Percentiles rank a stretch among this genome's conserved stretches.
Evolutionary conservation across 2,888 invertebrate species (phyloP).

Genomic region (Hypena proboscidalis): DNA sequence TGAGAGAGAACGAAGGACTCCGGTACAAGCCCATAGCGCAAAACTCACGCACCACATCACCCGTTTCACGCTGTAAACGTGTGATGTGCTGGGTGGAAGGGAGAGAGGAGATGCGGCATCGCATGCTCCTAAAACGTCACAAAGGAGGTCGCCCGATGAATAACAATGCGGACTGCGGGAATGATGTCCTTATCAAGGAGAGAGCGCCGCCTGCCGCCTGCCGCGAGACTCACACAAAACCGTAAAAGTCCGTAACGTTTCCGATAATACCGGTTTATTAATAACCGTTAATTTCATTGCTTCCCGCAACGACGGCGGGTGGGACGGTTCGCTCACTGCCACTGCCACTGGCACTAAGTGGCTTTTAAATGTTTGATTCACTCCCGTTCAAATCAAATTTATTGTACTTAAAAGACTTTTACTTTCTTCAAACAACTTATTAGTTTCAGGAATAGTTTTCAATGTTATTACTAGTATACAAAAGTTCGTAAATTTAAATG

Average conservation of each 20-base stretch:
- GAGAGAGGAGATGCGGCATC: conserved; percentile 76
- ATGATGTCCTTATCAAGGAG: conserved; percentile 75
- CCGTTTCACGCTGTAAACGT: conserved; percentile 48
- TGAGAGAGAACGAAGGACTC: conserved; percentile 63
- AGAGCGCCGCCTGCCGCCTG: no score
- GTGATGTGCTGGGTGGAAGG: conserved; percentile 34
- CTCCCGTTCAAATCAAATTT: no score
- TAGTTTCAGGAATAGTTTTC: no score
- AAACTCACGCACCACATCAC: conserved; percentile 70
- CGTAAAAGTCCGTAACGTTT: conserved; percentile 30
- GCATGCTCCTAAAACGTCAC: conserved; percentile 77
- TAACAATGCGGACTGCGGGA: conserved; percentile 84
- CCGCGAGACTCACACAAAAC: conserved; percentile 21
- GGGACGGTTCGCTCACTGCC: neutral
- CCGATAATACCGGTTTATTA: conserved; percentile 30
- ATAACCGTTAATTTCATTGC: conserved; percentile 31
- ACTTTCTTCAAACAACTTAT: no score
- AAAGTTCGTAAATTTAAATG: no score
- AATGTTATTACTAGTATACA: no score
- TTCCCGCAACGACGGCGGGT: conserved; percentile 9
- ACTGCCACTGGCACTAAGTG: no score
- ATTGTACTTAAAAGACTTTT: no score
- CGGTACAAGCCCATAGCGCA: conserved; percentile 69
- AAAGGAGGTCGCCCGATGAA: conserved; percentile 82
- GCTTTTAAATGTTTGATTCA: no score